Conservation (phyloP, 1,140 invertebrate genomes). For the Leptestheria dahalacensis region DNA sequence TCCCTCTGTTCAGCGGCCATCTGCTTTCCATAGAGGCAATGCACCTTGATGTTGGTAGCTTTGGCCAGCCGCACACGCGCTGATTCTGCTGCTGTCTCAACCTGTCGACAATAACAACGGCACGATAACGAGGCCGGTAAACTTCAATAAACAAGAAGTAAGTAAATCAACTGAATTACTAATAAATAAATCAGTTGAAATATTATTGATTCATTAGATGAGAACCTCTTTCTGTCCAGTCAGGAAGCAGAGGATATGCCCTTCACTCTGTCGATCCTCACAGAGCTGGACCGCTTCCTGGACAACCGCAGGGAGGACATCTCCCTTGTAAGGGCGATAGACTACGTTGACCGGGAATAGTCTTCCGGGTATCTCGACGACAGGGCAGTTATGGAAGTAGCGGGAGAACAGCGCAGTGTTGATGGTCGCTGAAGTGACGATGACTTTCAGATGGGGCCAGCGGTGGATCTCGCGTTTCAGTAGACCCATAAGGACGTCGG, state of each 20-base stretch:
- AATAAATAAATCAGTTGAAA: too few relatives aligned
- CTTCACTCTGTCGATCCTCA: neutral
- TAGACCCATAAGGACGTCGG: constrained; percentile 80
- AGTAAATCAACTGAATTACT: too few relatives aligned
- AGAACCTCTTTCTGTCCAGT: constrained; percentile 66
- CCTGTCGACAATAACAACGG: too few relatives aligned
- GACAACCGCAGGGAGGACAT: constrained; percentile 59
- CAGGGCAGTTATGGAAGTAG: constrained; percentile 56
- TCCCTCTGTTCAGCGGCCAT: constrained; percentile 53
- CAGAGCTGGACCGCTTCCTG: constrained; percentile 21
- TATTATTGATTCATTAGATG: too few relatives aligned
- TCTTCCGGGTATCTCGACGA: constrained; percentile 65
- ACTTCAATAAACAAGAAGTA: too few relatives aligned
- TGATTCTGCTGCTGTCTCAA: neutral
- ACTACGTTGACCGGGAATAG: constrained; percentile 57
- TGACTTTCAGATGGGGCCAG: constrained; percentile 57
- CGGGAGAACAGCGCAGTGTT: constrained; percentile 61
- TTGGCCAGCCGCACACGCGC: constrained; percentile 40
- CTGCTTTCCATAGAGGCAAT: constrained; percentile 5
- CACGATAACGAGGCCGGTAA: too few relatives aligned
- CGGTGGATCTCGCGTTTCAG: constrained; percentile 57
- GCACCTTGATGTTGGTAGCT: neutral
- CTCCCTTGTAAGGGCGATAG: constrained; percentile 28
- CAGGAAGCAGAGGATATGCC: constrained; percentile 76
- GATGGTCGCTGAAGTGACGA: constrained; percentile 89